A percentile compares a stretch with the other conserved stretches of the same genome.
Conservation (phyloP, 2,888 invertebrate genomes). For the Zygogramma bicolorata region DNA sequence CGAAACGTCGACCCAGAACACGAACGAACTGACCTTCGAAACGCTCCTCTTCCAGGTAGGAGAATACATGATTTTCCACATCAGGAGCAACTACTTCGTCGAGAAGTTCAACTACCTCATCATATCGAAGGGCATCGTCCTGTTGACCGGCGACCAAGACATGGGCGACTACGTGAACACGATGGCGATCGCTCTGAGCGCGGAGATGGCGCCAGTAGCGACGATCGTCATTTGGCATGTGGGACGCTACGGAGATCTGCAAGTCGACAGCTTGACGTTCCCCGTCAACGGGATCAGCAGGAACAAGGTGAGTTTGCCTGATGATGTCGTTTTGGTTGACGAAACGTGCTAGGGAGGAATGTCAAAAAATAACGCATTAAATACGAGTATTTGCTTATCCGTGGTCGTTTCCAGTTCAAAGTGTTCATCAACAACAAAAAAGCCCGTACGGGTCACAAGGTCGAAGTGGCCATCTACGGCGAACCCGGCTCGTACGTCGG, state of each 20-base stretch:
- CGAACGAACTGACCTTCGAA: no score
- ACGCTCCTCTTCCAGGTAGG: slow-evolving; percentile 85
- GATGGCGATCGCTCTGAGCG: slow-evolving; percentile 84
- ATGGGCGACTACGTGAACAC: slow-evolving; percentile 85
- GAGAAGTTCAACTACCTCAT: slow-evolving; percentile 92
- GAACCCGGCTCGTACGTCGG: slow-evolving; percentile 96
- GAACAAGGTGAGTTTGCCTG: slow-evolving; percentile 78
- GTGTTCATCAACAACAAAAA: slow-evolving; percentile 92
- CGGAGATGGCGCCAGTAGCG: slow-evolving; percentile 94
- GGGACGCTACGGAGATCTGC: slow-evolving; percentile 84
- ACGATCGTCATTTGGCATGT: slow-evolving; percentile 92
- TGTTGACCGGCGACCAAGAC: slow-evolving; percentile 85
- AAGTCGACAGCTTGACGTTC: slow-evolving; percentile 95
- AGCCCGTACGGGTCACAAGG: slow-evolving; percentile 91
- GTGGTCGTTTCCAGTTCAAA: slow-evolving; percentile 73
- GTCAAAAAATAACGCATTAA: no score
- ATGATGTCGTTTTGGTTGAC: no score
- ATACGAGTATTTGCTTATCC: no score
- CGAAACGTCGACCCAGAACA: no score
- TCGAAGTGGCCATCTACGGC: slow-evolving; percentile 93
- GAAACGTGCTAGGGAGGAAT: no score
- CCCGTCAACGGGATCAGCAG: slow-evolving; percentile 95
- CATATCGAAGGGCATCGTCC: slow-evolving; percentile 91
- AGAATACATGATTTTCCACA: slow-evolving; percentile 94
- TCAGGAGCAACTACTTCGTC: slow-evolving; percentile 90